Base-by-base conservation (phyloP, 1,140 invertebrate genomes). In the Leptestheria dahalacensis region DNA sequence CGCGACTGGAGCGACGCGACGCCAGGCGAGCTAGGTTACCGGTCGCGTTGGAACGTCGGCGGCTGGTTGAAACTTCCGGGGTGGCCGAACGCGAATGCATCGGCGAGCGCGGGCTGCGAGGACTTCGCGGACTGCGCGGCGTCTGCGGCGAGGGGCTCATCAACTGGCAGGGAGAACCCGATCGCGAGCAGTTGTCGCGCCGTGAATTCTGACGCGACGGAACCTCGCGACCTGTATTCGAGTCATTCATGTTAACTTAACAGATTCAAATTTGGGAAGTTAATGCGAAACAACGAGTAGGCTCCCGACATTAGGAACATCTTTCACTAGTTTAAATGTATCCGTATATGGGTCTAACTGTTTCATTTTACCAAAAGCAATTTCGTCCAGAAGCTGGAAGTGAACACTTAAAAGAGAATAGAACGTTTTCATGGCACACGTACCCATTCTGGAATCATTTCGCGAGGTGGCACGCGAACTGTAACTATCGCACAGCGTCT, bases 1-100 rank as follows among this genome's bases (percentile, higher is more conserved):
- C 83, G 23, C 82, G 70, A 0, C 80, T 82, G 1, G 85, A 82
- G 2, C 86, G 74, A 58, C 83, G 74, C 52, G 83, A 86, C 11
- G 84, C 85, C 63, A 88, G 70, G 66, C 85, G 86, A 1, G 86
- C 85, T 18, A 71, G 61, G 29, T 70, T 70, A 10, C 67, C 53
- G 10, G 24, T 28, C 18, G 10, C 29, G n/a, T 41, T 28, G 10
- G 58, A 60, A n/a, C 58, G 48, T 20, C 51, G 28, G 10, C 51
- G 23, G 1, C 62, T 59, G 53, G 58, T n/a, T 54, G 59, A 21
- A 55, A 55, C 24, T 52, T 65, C 50, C 15, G 55, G 54, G 23
- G 24, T 55, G 18, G 33, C 59, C 12, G 41, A 29, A n/a, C 46
- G 41, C 9, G 24, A 24, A 18, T 58, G 60, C 20, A 47, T 50